These are phyloP conservation scores for Oncorhynchus kisutch DNA, from an alignment of 2,113 vertebrate species.

Conservation along the genomic window DNA sequence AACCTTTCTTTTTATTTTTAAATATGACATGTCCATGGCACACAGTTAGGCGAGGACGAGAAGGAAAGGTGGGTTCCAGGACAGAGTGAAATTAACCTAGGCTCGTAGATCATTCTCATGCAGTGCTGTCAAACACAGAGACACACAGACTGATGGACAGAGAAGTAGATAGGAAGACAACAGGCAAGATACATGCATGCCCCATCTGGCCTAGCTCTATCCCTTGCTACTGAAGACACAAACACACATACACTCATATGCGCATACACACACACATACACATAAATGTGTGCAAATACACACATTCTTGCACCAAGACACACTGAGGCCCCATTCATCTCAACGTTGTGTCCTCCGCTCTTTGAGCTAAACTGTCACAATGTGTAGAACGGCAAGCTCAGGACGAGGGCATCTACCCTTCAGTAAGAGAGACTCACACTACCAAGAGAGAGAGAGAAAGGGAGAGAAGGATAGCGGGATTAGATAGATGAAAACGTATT, in stretches of 20 bases:
- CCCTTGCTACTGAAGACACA: neutral
- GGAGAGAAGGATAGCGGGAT: conserved; percentile 33
- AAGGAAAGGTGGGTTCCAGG: neutral
- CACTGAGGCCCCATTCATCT: neutral
- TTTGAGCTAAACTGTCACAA: neutral
- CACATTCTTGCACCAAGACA: neutral
- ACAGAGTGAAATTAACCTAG: neutral
- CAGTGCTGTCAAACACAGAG: neutral
- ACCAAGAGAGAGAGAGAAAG: conserved; percentile 2
- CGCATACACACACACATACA: neutral
- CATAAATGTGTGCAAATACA: neutral
- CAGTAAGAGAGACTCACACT: neutral
- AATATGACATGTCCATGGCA: neutral
- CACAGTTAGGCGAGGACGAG: neutral
- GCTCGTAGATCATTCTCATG: neutral
- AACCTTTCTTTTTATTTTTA: conserved; percentile 20
- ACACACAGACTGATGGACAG: neutral
- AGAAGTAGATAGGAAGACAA: neutral
- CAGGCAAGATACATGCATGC: neutral
- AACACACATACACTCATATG: neutral
- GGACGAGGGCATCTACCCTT: too few relatives aligned
- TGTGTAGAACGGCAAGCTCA: neutral
- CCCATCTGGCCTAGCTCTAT: neutral
- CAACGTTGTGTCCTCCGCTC: neutral
- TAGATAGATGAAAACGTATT: too few relatives aligned